Conservation (phyloP, 2,797 vertebrate genomes). For the Clarias platycephalus region DNA sequence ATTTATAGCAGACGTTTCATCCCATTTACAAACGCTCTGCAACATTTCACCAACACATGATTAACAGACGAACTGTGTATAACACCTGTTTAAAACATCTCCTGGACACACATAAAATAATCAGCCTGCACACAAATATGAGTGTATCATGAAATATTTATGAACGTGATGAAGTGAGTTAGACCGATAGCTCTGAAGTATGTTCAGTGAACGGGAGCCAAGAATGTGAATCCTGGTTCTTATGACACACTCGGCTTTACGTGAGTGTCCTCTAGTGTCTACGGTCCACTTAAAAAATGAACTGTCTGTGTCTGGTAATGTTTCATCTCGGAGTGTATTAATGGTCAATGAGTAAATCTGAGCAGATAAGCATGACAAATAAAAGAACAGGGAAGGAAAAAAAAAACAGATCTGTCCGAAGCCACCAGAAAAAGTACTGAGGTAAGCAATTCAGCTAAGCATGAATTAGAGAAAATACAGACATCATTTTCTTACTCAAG, state of each 20-base stretch:
- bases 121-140: constrained; percentile 6
- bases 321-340: constrained; percentile 15
- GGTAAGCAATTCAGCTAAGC: constrained; percentile 12
- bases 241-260: constrained; percentile 21
- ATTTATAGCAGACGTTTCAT: neutral
- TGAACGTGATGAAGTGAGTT: constrained; percentile 20
- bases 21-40: constrained; percentile 22
- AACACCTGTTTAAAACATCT: constrained; percentile 1
- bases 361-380: constrained; percentile 13
- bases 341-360: constrained; percentile 1
- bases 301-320: constrained; percentile 28
- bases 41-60: constrained; percentile 15
- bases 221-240: constrained; percentile 8
- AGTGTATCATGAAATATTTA: constrained; percentile 27
- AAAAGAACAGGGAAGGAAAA: neutral
- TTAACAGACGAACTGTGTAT: neutral
- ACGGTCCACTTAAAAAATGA: constrained; percentile 14
- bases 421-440: constrained; percentile 17
- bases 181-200: neutral
- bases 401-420: neutral
- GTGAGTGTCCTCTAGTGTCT: constrained; percentile 24
- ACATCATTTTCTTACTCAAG: neutral
- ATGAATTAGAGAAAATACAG: constrained; percentile 18
- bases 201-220: constrained; percentile 19
- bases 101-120: constrained; percentile 1